Evolutionary conservation across 2,113 vertebrate species (phyloP), one percentile per base, ranked within the genome.

Genomic region (Campylomormyrus tamandua): DNA sequence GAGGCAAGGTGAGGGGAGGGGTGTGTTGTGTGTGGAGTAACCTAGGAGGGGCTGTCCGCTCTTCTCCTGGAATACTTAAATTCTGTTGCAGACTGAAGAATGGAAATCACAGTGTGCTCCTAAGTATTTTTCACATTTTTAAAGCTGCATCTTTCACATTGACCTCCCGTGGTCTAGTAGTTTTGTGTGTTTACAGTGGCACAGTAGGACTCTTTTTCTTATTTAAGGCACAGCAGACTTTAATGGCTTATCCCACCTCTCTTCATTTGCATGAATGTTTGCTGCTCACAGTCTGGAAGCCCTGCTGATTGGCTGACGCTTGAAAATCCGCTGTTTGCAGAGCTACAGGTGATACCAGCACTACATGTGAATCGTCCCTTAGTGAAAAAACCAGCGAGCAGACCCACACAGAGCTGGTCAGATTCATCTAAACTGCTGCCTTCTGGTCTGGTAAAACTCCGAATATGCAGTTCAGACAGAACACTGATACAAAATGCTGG

Each of bases 401-500:
- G 35, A 42, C 4, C 74, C 35, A 42, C 15, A 42, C 35, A 80
- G 11, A 74, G 74, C 31, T 39, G 74, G 74, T 15, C 74, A 7
- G 74, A 80, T 80, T 42, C 11, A 80, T 39, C 74, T 42, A 35
- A 80, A 42, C 83, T 84, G 39, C 19, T 84, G 42, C 45, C 83
- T 48, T 53, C 87, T 5, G 35, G 27, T 45, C 24, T n/a, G 10
- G 49, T 87, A 56, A 21, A 86, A 87, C 85, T 53, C n/a, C 7
- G 13, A 35, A 27, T 52, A n/a, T 5, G 45, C 91, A 92, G 92
- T 90, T 87, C 92, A 91, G 93, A 93, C 92, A 91, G 90, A 70
- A 87, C 92, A 85, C 91, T 92, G 94, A 93, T 92, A 93, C 93
- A 93, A 93, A 95, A 94, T 94, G 93, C 92, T 93, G 93, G 93